Evolutionary conservation across 2,113 vertebrate species (phyloP), one percentile per base, ranked within the genome.

Genomic region (Pterocles orientalis): DNA sequence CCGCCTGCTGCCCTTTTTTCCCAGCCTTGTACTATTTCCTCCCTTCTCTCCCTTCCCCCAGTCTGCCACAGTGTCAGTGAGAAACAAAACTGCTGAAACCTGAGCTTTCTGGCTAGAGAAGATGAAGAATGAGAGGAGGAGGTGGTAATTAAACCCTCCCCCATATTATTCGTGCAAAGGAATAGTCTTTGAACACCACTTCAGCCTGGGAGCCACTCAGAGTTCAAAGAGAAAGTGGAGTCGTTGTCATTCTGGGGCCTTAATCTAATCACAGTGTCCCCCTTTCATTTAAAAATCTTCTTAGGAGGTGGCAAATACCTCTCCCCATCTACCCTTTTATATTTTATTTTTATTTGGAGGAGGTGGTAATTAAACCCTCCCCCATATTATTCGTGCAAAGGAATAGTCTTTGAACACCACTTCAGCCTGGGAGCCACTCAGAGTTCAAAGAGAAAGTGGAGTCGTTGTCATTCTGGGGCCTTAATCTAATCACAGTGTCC

Each of bases 311-410:
- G 82, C 39, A 94, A 92, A 88, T 80, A 77, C 65, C 62, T 91
- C 78, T 90, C 51, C 33, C 33, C 13, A n/a, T 83, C 24, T 92
- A 70, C 10, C 1, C n/a, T 50, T 90, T 70, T 39, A 43, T 78
- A 90, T 77, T 93, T 94, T 73, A 62, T 90, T 95, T 93, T 69
- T 57, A 66, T 80, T 88, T 91, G n/a, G n/a, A n/a, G n/a, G n/a
- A n/a, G n/a, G n/a, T 95, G 93, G 97, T 96, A 97, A 97, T 97
- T 96, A 92, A 96, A 97, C 95, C 95, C 93, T 97, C 94, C 95
- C 93, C 94, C 82, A 82, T 96, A 96, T 97, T 97, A 97, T 94
- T 95, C 86, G 95, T 97, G 96, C 94, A 93, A 96, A 96, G 92
- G 88, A 96, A 95, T 92, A 87, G 95, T 95, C 96, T 97, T 97